Base-by-base conservation (phyloP, 2,113 vertebrate species). In the Vulpes lagopus region DNA sequence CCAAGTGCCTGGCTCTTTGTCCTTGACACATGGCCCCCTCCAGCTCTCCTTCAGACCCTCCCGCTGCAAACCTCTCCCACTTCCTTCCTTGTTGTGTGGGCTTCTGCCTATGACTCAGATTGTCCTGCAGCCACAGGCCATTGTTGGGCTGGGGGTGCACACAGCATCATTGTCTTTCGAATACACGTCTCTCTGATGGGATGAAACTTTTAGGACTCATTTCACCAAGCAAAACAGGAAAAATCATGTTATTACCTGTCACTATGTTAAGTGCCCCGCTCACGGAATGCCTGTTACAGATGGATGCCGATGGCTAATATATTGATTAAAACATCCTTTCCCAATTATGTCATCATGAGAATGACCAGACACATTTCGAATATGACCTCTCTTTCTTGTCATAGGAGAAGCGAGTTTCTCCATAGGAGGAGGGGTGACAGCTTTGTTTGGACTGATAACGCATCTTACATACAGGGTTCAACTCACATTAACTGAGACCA, bases 271-370 rank as follows among this genome's bases (percentile, higher is more conserved):
- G 67, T 4, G 20, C 6, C 10, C 32, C 1, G 38, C 17, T 51
- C 43, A 11, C 0, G 0, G 30, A 19, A 43, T 2, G 15, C 27
- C 0, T 12, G 8, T 5, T 11, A 9, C 2, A 11, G 53, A 12
- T 11, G 35, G 32, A 8, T 16, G 53, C 0, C 43, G 2, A 1
- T 0, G 51, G 38, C n/a, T 10, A 43, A 1, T 5, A 2, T 8
- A 27, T 5, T 0, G 10, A 23, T 22, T 11, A 27, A 23, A 49
- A 4, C 5, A 49, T 64, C 11, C n/a, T 23, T n/a, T 78, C 60
- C 23, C 16, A 11, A 5, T 57, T 8, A 60, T 6, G 20, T 22
- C 16, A 43, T 0, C 3, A 23, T 16, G 23, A 20, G 35, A 9
- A 25, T 4, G 17, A 4, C 17, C 1, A 0, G 19, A 16, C 30